Evolutionary conservation across 2,113 vertebrate genomes (phyloP), one percentile per base, ranked within the genome.

Genomic region (Coptodon bakossiorum): DNA sequence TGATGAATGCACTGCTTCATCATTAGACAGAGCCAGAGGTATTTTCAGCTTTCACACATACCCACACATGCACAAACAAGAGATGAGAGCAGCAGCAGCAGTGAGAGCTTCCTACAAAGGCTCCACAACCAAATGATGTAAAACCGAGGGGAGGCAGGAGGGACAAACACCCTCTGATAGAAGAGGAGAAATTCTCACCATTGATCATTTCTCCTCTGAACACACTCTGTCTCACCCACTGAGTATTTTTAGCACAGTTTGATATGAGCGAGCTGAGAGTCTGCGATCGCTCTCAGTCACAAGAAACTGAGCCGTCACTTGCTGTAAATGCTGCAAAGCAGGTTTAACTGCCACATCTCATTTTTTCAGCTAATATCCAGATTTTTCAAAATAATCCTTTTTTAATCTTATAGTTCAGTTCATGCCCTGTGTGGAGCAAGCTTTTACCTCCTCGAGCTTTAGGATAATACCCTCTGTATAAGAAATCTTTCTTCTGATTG

Each of bases 31-130:
- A 45, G 40, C 68, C 7, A 48, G 48, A 45, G 66, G 48, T 86
- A 86, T 89, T 86, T 86, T 86, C 27, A 86, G 68, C 78, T 14
- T 73, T 86, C 84, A 57, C 88, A 89, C 66, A 66, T 86, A 29
- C 83, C 66, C 80, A 85, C 68, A 82, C 82, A 85, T 34, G 14
- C 78, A 88, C 9, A 81, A 81, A 84, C 53, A 82, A 48, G 48
- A 79, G 27, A 79, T 56, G 48, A 86, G 24, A 73, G 68, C 68
- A 48, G 68, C 40, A 50, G 48, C 48, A 73, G 68, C 36, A 80
- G 29, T 8, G 6, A 57, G 50, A 66, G 79, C 87, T 36, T 34
- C 38, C 76, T 34, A 27, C 63, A 52, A 45, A 81, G 24, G 34
- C 54, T 85, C 6, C 79, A 52, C 57, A 57, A 88, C 16, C 29